Percentiles rank a stretch among this genome's conserved stretches.
phyloP scores from a whole-genome alignment of 2,888 invertebrate genomes.

The Silvanus unidentatus region DNA sequence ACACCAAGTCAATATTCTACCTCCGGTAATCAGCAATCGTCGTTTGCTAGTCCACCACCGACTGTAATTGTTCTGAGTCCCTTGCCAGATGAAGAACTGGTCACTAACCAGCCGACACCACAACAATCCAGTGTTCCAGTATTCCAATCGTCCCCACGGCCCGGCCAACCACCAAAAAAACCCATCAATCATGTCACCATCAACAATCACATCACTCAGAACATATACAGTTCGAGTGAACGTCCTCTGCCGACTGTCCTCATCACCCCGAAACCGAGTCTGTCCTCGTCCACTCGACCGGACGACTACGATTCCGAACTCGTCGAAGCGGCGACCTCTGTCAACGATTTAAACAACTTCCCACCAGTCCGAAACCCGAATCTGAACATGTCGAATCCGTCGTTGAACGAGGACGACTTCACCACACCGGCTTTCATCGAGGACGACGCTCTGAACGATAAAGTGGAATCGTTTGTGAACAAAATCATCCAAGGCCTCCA shows the following conservation, averaged over 20 bases:
- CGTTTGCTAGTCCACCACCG: constrained; percentile 48
- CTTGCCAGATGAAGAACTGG: constrained; percentile 35
- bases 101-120: constrained; percentile 3
- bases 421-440: constrained; percentile 73
- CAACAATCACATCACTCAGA: constrained; percentile 57
- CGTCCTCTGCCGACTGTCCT: constrained; percentile 58
- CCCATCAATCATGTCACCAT: constrained; percentile 52
- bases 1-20: constrained; percentile 21
- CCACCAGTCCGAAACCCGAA: constrained; percentile 82
- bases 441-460: constrained; percentile 69
- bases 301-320: constrained; percentile 31
- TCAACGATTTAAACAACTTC: constrained; percentile 69
- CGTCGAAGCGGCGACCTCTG: constrained; percentile 55
- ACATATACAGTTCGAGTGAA: constrained; percentile 50
- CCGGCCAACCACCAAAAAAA: constrained; percentile 39
- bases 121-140: too few species aligned
- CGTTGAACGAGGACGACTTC: constrained; percentile 57
- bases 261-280: constrained; percentile 64
- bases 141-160: constrained; percentile 5
- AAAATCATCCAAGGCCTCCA: constrained; percentile 79
- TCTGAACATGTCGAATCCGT: constrained; percentile 62
- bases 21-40: constrained; percentile 19
- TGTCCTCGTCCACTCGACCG: constrained; percentile 28
- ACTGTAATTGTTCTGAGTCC: constrained; percentile 58
- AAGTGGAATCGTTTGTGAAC: constrained; percentile 75